A percentile compares a stretch with the other conserved stretches of the same genome.
Conservation (phyloP, 2,113 vertebrate species). For the Anseranas semipalmata region DNA sequence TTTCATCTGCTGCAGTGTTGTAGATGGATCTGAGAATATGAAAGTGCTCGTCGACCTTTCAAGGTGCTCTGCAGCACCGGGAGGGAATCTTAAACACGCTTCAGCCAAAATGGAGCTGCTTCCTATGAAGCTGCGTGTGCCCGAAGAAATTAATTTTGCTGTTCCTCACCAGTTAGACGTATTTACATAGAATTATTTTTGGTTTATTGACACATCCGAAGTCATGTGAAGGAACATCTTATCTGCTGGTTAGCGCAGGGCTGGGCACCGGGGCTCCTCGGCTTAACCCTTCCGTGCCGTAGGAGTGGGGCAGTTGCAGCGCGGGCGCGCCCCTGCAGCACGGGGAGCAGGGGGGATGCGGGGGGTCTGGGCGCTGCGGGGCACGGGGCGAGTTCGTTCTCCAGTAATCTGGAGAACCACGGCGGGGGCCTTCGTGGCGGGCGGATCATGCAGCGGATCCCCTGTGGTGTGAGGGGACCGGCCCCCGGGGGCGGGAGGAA, state of each 20-base stretch:
- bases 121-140: not conserved
- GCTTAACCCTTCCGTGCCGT: not conserved
- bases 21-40: not conserved
- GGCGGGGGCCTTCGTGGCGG: not conserved
- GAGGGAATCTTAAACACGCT: constrained; percentile 48
- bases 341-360: too few relatives aligned
- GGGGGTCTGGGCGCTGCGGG: not conserved
- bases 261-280: not conserved
- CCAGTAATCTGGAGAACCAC: not conserved
- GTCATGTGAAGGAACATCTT: not conserved
- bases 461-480: not conserved
- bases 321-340: too few relatives aligned
- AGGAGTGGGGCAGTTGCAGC: not conserved
- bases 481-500: too few relatives aligned
- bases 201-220: not conserved
- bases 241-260: not conserved
- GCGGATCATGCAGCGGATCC: not conserved
- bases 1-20: not conserved
- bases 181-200: not conserved
- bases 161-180: fast-evolving
- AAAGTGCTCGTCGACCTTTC: constrained; percentile 43
- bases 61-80: constrained; percentile 51
- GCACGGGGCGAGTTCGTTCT: not conserved
- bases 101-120: constrained; percentile 44
- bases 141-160: not conserved